Base-by-base conservation (phyloP, 2,113 vertebrate genomes). In the Eubucco bourcierii region DNA sequence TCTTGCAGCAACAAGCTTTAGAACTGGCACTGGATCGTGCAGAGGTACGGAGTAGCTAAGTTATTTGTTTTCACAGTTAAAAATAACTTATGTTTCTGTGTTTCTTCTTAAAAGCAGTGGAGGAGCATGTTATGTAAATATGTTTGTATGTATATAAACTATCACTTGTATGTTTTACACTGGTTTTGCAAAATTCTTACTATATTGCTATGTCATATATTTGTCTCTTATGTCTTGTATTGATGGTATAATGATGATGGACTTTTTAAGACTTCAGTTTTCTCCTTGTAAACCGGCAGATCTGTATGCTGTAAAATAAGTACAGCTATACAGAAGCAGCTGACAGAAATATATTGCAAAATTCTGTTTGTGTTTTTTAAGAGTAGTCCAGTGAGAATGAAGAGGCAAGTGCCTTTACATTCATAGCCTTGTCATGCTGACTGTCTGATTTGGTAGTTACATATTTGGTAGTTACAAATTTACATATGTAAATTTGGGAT, bases 21-120 rank as follows among this genome's bases (percentile, higher is more conserved):
- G 99, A 99, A 98, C 98, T 98, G 98, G 99, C 99, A 97, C 97
- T 99, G 98, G 99, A 99, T 97, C 99, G 99, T 97, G 99, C 99
- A 39, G 99, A 99, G 99, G 99, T 99, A 98, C 98, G 97, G 53
- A 60, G 9, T 80, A 64, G 60, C 61, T 90, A 33, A 47, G 5
- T 84, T 96, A 28, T 13, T 33, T 81, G 34, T 72, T 95, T 59
- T 67, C 29, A 59, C 20, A 72, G 37, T 60, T 82, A 27, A 21
- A 84, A 72, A 34, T 17, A 23, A 37, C 25, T 72, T 5, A 33
- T 61, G 4, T 41, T 65, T 91, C 78, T 92, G 39, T 88, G 44
- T 87, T 84, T 92, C 5, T 68, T 58, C 18, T 44, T 24, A 59
- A 85, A 58, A 84, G 23, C 17, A 9, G 9, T 74, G 23, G 14